Conservation (phyloP, 2,113 vertebrate species). For the Rhineura floridana region DNA sequence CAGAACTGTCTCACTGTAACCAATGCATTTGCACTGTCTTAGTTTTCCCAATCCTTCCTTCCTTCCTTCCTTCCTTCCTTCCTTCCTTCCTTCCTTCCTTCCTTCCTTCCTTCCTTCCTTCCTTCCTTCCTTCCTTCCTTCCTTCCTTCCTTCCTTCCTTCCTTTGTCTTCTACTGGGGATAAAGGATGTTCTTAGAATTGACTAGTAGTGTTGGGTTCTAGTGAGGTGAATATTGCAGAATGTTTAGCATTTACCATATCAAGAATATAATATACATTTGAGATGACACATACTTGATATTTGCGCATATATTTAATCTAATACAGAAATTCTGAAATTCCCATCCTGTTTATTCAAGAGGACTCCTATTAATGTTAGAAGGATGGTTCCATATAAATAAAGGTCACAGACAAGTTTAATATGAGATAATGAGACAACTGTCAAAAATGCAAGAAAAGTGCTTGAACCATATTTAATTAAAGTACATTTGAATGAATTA, state of each 20-base stretch:
- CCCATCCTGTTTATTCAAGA: background rate
- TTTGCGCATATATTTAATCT: background rate
- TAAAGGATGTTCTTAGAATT: background rate
- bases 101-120: constrained; percentile 34
- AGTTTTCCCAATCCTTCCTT: constrained; percentile 13
- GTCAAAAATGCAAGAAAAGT: constrained; percentile 19
- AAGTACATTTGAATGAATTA: constrained; percentile 22
- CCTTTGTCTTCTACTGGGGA: too few species aligned
- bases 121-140: background rate
- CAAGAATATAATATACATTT: constrained; percentile 3
- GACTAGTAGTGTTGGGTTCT: background rate
- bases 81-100: constrained; percentile 22
- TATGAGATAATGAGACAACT: constrained; percentile 35
- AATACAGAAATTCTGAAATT: background rate
- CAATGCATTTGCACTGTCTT: constrained; percentile 49
- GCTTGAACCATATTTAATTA: background rate
- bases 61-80: constrained; percentile 28
- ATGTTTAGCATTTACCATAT: constrained; percentile 8
- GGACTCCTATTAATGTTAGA: background rate
- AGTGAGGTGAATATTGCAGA: constrained; percentile 29
- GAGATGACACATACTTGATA: background rate
- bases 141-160: background rate
- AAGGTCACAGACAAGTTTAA: background rate
- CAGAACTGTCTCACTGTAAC: constrained; percentile 62
- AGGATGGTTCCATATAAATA: constrained; percentile 1